These are phyloP conservation scores for Aptenodytes forsteri DNA, from an alignment of 2,113 vertebrate genomes.

Conservation along the genomic window DNA sequence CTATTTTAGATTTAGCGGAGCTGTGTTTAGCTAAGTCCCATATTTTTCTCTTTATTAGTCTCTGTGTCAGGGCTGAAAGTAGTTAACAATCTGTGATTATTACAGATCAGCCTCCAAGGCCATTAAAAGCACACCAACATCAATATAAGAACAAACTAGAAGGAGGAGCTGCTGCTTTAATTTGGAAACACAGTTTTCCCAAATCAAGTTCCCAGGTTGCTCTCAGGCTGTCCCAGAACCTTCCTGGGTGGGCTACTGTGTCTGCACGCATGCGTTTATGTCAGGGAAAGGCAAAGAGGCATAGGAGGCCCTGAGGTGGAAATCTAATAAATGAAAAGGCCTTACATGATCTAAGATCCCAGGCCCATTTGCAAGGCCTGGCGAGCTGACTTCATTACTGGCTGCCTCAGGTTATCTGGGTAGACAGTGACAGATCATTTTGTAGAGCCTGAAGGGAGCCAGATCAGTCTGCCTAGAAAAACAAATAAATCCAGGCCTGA, in stretches of 20 bases:
- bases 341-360: conserved; percentile 32
- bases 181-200: background rate
- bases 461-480: conserved; percentile 70
- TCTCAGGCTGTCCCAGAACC: background rate
- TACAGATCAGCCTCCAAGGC: background rate
- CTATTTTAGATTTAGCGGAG: background rate
- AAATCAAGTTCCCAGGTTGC: background rate
- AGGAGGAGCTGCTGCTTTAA: background rate
- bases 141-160: background rate
- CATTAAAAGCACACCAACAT: background rate
- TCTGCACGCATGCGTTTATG: fast-evolving
- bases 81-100: background rate
- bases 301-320: background rate
- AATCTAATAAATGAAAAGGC: conserved; percentile 61
- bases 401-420: conserved; percentile 55
- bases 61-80: background rate
- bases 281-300: background rate
- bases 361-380: conserved; percentile 48
- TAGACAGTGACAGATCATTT: conserved; percentile 74
- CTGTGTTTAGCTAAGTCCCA: background rate
- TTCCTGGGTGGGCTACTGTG: background rate
- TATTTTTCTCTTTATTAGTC: background rate
- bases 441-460: conserved; percentile 30
- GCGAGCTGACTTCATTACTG: conserved; percentile 60
- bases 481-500: conserved; percentile 70